Conservation (phyloP, 2,113 vertebrate species). For the Platichthys stellatus region DNA sequence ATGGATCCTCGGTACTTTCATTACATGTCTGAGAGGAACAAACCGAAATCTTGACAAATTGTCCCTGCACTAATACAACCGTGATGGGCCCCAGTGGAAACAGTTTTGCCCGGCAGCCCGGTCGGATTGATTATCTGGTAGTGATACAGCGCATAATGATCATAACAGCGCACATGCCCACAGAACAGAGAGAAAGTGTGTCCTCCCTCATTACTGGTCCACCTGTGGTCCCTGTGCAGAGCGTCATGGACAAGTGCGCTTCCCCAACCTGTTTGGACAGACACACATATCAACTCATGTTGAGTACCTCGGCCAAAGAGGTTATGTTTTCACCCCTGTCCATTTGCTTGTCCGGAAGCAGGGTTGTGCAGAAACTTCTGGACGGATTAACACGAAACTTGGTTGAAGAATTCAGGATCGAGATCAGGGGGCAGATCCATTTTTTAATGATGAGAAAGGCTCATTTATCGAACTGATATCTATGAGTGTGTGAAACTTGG, state of each 20-base stretch:
- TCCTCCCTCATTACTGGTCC: conserved; percentile 26
- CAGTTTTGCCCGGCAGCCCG: conserved; percentile 39
- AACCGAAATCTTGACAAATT: conserved; percentile 61
- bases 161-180: conserved; percentile 21
- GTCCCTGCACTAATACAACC: conserved; percentile 39
- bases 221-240: conserved; percentile 22
- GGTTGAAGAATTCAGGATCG: no score
- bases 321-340: no score
- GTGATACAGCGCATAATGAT: conserved; percentile 55
- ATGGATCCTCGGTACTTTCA: conserved; percentile 53
- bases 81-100: conserved; percentile 38
- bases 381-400: no score
- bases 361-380: no score
- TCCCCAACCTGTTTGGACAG: neutral
- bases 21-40: conserved; percentile 56
- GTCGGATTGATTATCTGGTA: conserved; percentile 59
- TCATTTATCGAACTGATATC: no score
- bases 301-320: neutral
- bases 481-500: no score
- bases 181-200: conserved; percentile 38
- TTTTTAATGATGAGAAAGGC: no score
- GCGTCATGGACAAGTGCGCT: no score
- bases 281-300: neutral
- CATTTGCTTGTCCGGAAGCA: no score
- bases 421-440: no score